These are phyloP conservation scores for Hirudo medicinalis DNA, from an alignment of 1,140 invertebrate genomes.

Conservation along the genomic window DNA sequence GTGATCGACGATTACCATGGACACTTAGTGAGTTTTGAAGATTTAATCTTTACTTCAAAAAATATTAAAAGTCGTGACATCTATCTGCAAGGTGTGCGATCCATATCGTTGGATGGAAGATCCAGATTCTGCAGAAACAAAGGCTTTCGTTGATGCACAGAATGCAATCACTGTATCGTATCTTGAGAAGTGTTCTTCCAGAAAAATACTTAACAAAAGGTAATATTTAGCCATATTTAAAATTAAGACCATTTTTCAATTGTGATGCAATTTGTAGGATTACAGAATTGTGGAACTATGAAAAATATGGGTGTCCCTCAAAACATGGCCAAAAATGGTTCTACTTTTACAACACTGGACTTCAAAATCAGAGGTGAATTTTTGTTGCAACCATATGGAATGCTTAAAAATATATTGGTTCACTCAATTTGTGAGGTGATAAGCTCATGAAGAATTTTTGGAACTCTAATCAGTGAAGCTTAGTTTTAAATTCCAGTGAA, in stretches of 20 bases:
- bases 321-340: slow-evolving; percentile 74
- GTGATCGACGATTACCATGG: slow-evolving; percentile 70
- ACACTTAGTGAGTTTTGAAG: slow-evolving; percentile 48
- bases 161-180: slow-evolving; percentile 78
- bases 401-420: neutral
- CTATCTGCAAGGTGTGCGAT: slow-evolving; percentile 58
- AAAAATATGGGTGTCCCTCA: slow-evolving; percentile 77
- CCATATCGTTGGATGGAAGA: slow-evolving; percentile 94
- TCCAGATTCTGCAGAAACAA: slow-evolving; percentile 79
- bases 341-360: slow-evolving; percentile 82
- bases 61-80: neutral
- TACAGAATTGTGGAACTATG: slow-evolving; percentile 86
- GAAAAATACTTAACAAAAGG: slow-evolving; percentile 57
- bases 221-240: slow-evolving; percentile 22
- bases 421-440: slow-evolving; percentile 4
- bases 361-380: slow-evolving; percentile 79
- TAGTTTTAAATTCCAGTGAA: slow-evolving; percentile 14
- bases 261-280: slow-evolving; percentile 42
- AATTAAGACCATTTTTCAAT: neutral
- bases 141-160: slow-evolving; percentile 76
- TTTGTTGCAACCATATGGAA: no score
- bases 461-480: neutral
- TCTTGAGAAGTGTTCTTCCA: slow-evolving; percentile 59
- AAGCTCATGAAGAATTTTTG: slow-evolving; percentile 1
- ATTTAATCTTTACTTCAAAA: slow-evolving; percentile 1